Evolutionary conservation across 2,113 vertebrate genomes (phyloP).

Genomic region (Sterna hirundo): DNA sequence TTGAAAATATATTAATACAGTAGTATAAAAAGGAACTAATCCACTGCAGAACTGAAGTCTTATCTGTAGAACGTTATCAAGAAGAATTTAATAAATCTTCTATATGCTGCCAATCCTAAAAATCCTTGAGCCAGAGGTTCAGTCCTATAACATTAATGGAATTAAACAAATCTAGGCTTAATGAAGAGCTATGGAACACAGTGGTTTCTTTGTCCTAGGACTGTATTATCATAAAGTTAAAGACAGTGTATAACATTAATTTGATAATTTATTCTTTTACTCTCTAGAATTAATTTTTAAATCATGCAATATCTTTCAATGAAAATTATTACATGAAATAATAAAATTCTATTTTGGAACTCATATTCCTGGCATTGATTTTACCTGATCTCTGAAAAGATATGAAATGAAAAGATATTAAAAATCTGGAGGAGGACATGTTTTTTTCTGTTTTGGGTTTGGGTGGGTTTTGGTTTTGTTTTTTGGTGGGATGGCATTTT

Average conservation of each 20-base stretch:
- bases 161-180: neutral
- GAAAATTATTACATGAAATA: neutral
- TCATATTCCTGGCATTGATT: neutral
- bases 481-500: neutral
- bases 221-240: neutral
- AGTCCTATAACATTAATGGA: neutral
- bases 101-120: neutral
- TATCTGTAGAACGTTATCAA: neutral
- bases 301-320: neutral
- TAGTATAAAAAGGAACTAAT: neutral
- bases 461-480: neutral
- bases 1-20: neutral
- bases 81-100: neutral
- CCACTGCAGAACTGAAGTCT: neutral
- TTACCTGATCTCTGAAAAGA: neutral
- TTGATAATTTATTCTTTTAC: accelerated
- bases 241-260: neutral
- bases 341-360: neutral
- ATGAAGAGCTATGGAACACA: neutral
- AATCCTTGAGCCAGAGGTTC: neutral
- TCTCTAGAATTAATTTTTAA: neutral
- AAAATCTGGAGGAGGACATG: neutral
- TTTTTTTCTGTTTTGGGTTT: accelerated
- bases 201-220: neutral
- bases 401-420: neutral